Conservation (phyloP, 2,113 vertebrate genomes). For the Rhizomys pruinosus region DNA sequence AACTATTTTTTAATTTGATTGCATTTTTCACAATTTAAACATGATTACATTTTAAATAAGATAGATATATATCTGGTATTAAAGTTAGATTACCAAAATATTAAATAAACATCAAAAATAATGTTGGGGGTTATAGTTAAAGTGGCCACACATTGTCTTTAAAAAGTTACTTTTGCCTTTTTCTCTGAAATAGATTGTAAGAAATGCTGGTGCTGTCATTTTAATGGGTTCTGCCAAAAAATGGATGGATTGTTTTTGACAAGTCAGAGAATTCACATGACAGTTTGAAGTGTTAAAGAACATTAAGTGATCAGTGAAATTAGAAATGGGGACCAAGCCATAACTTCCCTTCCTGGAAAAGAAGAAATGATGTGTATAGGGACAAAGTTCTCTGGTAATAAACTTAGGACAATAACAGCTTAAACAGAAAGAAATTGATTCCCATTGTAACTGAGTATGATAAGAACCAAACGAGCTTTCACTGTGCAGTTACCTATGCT, state of each 20-base stretch:
- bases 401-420: conserved; percentile 62
- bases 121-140: not conserved
- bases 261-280: not conserved
- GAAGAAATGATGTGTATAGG: conserved; percentile 37
- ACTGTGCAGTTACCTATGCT: not conserved
- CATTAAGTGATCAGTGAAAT: conserved; percentile 66
- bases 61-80: conserved; percentile 63
- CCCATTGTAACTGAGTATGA: not conserved
- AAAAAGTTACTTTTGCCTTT: not conserved
- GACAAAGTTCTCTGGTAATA: conserved; percentile 61
- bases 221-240: not conserved
- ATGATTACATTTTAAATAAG: conserved; percentile 73
- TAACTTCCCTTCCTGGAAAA: conserved; percentile 37
- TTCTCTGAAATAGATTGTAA: not conserved
- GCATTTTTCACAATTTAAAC: conserved; percentile 32
- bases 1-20: not conserved
- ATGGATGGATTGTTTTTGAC: conserved; percentile 29
- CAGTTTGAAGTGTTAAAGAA: conserved; percentile 49
- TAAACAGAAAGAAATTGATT: conserved; percentile 41
- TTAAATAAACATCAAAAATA: not conserved
- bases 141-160: not conserved
- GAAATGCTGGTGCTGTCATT: not conserved
- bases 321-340: conserved; percentile 25
- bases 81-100: conserved; percentile 56
- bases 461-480: conserved; percentile 1